Base-by-base conservation (phyloP, 2,797 vertebrate species). In the Eidolon dupreanum region DNA sequence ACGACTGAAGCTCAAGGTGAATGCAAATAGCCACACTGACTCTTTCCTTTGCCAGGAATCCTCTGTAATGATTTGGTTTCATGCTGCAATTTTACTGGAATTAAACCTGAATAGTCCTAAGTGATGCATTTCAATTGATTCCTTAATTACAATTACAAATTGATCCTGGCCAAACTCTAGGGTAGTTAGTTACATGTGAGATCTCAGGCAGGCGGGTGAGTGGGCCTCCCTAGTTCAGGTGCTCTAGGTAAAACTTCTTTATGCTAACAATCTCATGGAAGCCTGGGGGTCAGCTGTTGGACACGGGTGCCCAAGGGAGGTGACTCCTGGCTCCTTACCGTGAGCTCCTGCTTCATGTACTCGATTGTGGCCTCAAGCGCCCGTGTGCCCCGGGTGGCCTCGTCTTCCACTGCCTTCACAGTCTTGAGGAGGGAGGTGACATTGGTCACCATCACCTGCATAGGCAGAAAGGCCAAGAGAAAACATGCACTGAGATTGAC, bases 371-470 rank as follows among this genome's bases (percentile, higher is more conserved):
- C 99, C 98, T 99, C 99, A 2, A 99, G 99, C 4, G 99, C 99
- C 97, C 99, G 99, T 1, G 99, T 99, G 91, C 99, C 99, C 20
- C 99, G 99, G 75, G 99, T 99, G 51, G 99, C 99, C 98, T 99
- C 99, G 75, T 99, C 99, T 98, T 99, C 99, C 83, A 99, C 99
- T 0, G 99, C 99, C 98, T 99, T 99, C 97, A 99, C 99, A 0
- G 99, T 99, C 98, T 99, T 99, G 96, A 99, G 98, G 88, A 99
- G 99, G 4, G 99, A 99, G 5, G 99, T 99, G 97, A 99, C 99
- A 17, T 99, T 99, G 95, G 99, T 99, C 97, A 99, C 99, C 99
- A 99, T 99, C 95, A 99, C 99, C 99, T 99, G 97, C 70, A 93
- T 0, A 57, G 92, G 77, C 51, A 93, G 65, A 95, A 73, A 33